Base-by-base conservation (phyloP, 2,888 invertebrate species). In the Tineola bisselliella region DNA sequence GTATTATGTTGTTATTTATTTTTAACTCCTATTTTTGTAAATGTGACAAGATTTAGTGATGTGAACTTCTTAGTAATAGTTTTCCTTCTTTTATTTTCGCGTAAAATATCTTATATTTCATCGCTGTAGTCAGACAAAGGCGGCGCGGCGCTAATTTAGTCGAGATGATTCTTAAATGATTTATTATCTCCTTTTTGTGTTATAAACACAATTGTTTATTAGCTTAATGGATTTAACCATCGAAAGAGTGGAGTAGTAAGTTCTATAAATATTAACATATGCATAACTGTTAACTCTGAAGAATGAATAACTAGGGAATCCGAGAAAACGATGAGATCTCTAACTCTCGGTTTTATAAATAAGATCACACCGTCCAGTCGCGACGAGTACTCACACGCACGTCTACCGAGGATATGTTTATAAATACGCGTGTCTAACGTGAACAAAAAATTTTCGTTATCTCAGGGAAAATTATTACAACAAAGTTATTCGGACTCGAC, bases 341-440 rank as follows among this genome's bases (percentile, higher is more conserved):
- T 68, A 67, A 71, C 69, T 71, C 69, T 70, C 70, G 67, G 75
- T 71, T 78, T 72, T 86, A 86, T 86, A 86, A 84, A 81, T 87
- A 87, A 80, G 76, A 75, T 72, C 79, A 12, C 56, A 79, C 77
- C 81, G 78, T 81, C 78, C 81, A 82, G 76, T 70, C 74, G 73
- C 72, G 66, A 63, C 73, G 68, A 63, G 66, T 69, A 67, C 68
- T 44, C 44, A 70, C 72, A 75, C 74, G 79, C 73, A 78, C 81
- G 82, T 75, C 71, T 74, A 65, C 67, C 63, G 63, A 63, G 64
- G 64, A 65, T 63, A 61, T 63, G 66, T 44, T 59, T 62, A 62
- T 62, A 31, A 66, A 62, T 62, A 67, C 66, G 64, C 65, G 62
- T 62, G 63, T 62, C 48, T 65, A 63, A 63, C 65, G 65, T 65